Conservation (phyloP, 2,797 vertebrate species). For the Rhinichthys osculus region DNA sequence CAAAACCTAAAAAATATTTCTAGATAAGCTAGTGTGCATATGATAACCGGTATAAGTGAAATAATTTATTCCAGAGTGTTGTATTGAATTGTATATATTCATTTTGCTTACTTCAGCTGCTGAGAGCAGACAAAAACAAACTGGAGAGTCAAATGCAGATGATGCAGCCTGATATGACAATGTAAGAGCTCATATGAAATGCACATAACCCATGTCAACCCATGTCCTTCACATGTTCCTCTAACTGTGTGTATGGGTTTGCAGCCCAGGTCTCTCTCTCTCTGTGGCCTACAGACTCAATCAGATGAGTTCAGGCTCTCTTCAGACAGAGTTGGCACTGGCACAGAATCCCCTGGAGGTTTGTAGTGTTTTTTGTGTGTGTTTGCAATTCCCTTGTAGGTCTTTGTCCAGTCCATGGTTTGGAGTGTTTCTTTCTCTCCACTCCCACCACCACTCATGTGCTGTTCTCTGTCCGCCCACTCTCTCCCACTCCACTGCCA, state of each 20-base stretch:
- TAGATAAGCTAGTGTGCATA: not conserved
- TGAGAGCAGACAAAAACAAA: constrained; percentile 85
- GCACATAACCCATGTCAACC: not conserved
- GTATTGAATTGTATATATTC: not conserved
- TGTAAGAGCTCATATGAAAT: constrained; percentile 73
- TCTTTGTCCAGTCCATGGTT: constrained; percentile 1
- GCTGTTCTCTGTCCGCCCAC: constrained; percentile 13
- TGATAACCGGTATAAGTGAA: not conserved
- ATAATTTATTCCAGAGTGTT: not conserved
- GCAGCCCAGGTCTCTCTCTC: constrained; percentile 71
- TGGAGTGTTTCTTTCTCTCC: constrained; percentile 31
- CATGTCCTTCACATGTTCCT: not conserved
- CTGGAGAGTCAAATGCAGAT: constrained; percentile 83
- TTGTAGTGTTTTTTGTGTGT: constrained; percentile 27
- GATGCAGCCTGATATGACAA: constrained; percentile 84
- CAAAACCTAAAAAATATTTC: not conserved
- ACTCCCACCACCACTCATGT: constrained; percentile 48
- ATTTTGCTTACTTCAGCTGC: constrained; percentile 71
- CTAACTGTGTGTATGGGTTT: constrained; percentile 25
- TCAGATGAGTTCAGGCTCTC: constrained; percentile 77
- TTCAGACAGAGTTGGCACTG: constrained; percentile 85
- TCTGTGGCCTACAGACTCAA: constrained; percentile 77
- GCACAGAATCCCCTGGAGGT: constrained; percentile 84
- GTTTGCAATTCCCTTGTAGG: constrained; percentile 1
- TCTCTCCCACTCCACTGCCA: constrained; percentile 7